Conservation (phyloP, 2,797 vertebrate species). For the Chaenodraco wilsoni region DNA sequence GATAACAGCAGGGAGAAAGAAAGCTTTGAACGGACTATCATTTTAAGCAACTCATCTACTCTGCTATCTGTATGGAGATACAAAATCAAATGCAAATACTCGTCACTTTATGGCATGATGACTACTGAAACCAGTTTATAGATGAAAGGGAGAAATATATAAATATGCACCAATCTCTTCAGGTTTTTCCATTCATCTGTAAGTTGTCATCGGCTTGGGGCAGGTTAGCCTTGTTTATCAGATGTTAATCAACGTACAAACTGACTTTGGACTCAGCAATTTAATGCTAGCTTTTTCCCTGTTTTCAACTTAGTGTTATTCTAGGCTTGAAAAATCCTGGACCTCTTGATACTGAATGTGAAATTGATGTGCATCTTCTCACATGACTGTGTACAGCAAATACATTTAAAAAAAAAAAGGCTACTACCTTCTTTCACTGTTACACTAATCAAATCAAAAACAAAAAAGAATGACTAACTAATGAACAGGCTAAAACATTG, state of each 20-base stretch:
- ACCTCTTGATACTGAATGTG: background rate
- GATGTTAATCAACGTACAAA: background rate
- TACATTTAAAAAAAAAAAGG: background rate
- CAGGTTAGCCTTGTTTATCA: background rate
- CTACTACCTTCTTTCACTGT: background rate
- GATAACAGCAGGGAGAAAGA: constrained; percentile 4
- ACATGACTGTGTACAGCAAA: background rate
- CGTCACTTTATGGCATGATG: background rate
- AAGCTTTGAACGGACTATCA: constrained; percentile 1
- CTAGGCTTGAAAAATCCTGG: background rate
- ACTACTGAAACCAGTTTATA: constrained; percentile 7
- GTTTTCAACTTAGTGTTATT: background rate
- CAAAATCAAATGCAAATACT: constrained; percentile 28
- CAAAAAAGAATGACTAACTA: background rate
- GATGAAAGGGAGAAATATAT: background rate
- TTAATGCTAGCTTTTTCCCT: background rate
- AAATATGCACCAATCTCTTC: background rate
- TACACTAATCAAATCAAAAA: background rate
- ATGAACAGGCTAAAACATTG: background rate
- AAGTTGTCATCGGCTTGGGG: background rate
- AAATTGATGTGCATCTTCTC: background rate
- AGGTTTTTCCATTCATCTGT: background rate
- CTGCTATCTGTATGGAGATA: constrained; percentile 1
- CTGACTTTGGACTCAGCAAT: background rate
- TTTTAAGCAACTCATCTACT: background rate